Base-by-base conservation (phyloP, 2,113 vertebrate genomes). In the Pithys albifrons region DNA sequence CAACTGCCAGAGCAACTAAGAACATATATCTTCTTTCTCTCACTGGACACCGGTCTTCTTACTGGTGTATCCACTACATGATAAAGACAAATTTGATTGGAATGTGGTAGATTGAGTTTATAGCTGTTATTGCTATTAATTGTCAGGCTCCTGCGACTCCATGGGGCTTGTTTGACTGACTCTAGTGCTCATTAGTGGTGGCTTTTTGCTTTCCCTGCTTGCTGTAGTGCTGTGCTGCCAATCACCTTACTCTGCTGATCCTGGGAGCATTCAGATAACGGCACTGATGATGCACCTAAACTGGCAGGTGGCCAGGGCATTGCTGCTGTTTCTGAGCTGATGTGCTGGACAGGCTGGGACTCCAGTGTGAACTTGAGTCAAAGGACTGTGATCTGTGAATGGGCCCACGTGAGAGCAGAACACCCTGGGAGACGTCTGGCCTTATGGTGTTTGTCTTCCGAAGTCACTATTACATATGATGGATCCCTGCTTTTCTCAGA, bases 391-490 rank as follows among this genome's bases (percentile, higher is more conserved):
- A 28, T 28, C 61, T 62, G 61, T 41, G 61, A 17, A 41, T 39
- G 37, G 19, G 37, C 17, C 6, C 37, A 41, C 1, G 3, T 62
- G 37, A 27, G 17, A 62, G 37, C 22, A 45, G 18, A 12, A 81
- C 45, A 81, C 12, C 10, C 6, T 74, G 27, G 37, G 37, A 59
- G 23, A 51, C 2, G 4, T 62, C 24, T 3, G 2, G 43, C 52
- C 9, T 64, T 7, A 64, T 2, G 11, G 19, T 2, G 2, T 76
- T 80, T 77, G 14, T 49, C 70, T 91, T 64, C 25, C 25, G 10
- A 76, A 57, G 64, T 19, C 10, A 19, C 28, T 5, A 2, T 74
- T 39, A 55, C 0, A 0, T 6, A 1, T 59, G 39, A 28, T 55
- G 57, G 20, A 41, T 35, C 52, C 20, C 35, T 33, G 46, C n/a